phyloP scores from a whole-genome alignment of 2,797 vertebrate species.

The Vireo griseus region DNA sequence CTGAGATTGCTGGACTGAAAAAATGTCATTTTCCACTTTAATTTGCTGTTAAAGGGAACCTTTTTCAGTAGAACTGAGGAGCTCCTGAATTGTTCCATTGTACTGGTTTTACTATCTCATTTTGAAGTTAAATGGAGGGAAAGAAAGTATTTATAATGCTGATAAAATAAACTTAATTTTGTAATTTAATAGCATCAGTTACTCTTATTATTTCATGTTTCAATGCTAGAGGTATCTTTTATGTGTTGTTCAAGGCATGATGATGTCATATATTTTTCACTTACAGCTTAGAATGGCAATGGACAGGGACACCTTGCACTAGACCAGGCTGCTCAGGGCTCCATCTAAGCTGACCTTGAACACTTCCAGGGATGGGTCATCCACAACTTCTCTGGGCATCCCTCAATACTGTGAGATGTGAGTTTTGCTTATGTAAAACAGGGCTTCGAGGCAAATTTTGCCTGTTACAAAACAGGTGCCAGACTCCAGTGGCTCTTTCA shows the following conservation, averaged over 20 bases:
- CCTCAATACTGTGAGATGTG: not conserved
- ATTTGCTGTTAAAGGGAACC: not conserved
- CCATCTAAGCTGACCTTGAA: not conserved
- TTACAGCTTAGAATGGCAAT: not conserved
- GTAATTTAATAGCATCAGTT: conserved; percentile 34
- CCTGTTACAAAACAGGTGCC: not conserved
- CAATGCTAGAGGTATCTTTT: not conserved
- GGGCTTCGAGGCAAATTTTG: not conserved
- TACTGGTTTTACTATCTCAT: conserved; percentile 23
- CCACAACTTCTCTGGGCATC: not conserved
- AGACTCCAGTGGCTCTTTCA: not conserved
- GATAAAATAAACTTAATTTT: conserved; percentile 61
- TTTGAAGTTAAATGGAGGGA: conserved; percentile 23
- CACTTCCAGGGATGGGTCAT: not conserved
- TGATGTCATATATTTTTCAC: not conserved
- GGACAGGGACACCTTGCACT: not conserved
- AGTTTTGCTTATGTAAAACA: not conserved
- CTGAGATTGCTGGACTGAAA: not conserved
- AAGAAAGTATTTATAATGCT: conserved; percentile 46
- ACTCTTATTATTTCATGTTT: conserved; percentile 4
- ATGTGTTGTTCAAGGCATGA: not conserved
- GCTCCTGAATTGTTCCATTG: not conserved
- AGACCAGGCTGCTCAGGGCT: not conserved
- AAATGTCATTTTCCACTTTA: conserved; percentile 21
- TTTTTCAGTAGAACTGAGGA: not conserved